These are phyloP conservation scores for Conopomorpha cramerella DNA, from an alignment of 1,140 invertebrate species.

Conservation along the genomic window DNA sequence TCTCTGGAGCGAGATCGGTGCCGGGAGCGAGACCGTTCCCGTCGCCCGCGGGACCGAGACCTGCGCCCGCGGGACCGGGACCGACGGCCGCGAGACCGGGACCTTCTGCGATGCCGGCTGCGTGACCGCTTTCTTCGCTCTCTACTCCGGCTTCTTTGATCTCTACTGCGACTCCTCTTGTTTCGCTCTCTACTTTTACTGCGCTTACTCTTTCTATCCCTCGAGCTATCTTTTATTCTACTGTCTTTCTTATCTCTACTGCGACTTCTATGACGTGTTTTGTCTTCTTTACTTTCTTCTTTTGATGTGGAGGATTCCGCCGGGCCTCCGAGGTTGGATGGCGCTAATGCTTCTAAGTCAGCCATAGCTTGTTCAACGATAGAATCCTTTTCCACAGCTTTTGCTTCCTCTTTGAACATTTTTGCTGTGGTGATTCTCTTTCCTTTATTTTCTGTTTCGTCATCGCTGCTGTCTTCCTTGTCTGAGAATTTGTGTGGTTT, in stretches of 20 bases:
- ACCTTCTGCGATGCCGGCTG: constrained; percentile 21
- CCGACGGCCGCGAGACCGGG: background rate
- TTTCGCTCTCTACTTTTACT: constrained; percentile 21
- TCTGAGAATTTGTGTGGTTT: constrained; percentile 53
- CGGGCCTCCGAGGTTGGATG: too few species aligned
- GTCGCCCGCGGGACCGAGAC: constrained; percentile 30
- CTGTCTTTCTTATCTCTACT: constrained; percentile 33
- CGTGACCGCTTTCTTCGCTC: constrained; percentile 23
- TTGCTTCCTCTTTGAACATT: constrained; percentile 43
- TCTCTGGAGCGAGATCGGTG: constrained; percentile 28
- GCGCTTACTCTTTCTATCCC: constrained; percentile 20
- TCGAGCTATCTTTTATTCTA: constrained; percentile 16
- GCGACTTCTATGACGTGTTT: constrained; percentile 21
- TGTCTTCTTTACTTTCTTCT: constrained; percentile 15
- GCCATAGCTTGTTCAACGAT: constrained; percentile 85
- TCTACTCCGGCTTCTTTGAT: constrained; percentile 19
- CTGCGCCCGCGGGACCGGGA: constrained; percentile 14
- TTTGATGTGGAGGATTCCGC: constrained; percentile 20
- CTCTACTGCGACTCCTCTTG: constrained; percentile 16
- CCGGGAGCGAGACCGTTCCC: constrained; percentile 24
- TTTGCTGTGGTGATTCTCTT: constrained; percentile 48
- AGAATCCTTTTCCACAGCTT: constrained; percentile 44
- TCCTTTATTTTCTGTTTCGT: constrained; percentile 34
- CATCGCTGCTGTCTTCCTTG: constrained; percentile 39
- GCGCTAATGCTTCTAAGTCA: constrained; percentile 86